A percentile compares a stretch with the other conserved stretches of the same genome.
Evolutionary conservation across 2,113 vertebrate genomes (phyloP).

Genomic region (Plotosus lineatus): DNA sequence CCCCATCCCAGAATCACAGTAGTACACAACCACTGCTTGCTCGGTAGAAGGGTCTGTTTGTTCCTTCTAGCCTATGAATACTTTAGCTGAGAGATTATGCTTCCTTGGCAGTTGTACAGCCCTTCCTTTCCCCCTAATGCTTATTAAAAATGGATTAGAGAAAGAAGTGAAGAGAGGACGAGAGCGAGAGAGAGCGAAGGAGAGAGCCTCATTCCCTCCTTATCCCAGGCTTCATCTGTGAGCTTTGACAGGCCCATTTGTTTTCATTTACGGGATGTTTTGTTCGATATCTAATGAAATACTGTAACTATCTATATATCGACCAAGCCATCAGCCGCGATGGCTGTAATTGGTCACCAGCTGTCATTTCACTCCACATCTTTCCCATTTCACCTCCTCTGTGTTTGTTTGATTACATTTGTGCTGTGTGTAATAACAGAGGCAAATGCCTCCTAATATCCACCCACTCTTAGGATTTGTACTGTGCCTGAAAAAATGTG

Average conservation of each 20-base stretch:
- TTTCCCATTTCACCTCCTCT: constrained; percentile 50
- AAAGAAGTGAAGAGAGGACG: neutral
- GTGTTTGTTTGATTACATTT: constrained; percentile 59
- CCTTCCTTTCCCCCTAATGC: constrained; percentile 46
- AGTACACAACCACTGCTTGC: neutral
- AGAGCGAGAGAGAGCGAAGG: constrained; percentile 2
- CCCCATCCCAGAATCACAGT: neutral
- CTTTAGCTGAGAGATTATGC: constrained; percentile 48
- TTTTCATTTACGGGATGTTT: constrained; percentile 70
- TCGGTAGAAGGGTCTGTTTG: constrained; percentile 27
- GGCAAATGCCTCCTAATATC: constrained; percentile 43
- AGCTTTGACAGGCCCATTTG: constrained; percentile 68
- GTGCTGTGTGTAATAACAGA: constrained; percentile 52
- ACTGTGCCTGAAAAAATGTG: neutral
- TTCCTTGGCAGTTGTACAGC: constrained; percentile 33
- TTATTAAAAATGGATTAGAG: constrained; percentile 65
- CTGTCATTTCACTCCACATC: constrained; percentile 58
- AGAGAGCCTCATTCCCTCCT: constrained; percentile 36
- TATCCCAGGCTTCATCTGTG: constrained; percentile 44
- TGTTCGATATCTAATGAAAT: constrained; percentile 69
- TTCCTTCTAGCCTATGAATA: constrained; percentile 36
- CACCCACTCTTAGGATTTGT: neutral
- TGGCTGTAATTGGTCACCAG: constrained; percentile 54
- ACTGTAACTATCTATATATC: constrained; percentile 67
- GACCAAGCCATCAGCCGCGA: constrained; percentile 60